These are phyloP conservation scores for Micropoecilia bifurca DNA, from an alignment of 2,797 vertebrate species.

Conservation along the genomic window DNA sequence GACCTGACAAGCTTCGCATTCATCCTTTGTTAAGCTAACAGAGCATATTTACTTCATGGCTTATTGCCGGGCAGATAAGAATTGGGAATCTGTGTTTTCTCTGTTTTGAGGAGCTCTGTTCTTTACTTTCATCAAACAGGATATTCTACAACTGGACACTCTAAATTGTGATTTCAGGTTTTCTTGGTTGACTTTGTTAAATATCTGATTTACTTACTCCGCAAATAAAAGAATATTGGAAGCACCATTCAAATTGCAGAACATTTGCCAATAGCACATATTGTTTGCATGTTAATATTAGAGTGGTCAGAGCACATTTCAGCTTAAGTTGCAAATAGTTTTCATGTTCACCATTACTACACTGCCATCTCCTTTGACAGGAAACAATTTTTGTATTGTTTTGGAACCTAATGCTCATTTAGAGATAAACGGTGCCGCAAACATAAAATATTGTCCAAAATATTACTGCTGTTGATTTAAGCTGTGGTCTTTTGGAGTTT, in stretches of 20 bases:
- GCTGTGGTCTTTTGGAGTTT: neutral
- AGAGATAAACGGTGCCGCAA: neutral
- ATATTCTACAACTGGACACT: neutral
- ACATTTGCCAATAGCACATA: neutral
- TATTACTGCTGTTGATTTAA: neutral
- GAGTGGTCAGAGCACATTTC: neutral
- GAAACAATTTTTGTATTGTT: neutral
- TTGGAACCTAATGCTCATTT: neutral
- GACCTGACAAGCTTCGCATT: conserved; percentile 43
- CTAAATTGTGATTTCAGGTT: neutral
- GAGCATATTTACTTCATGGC: conserved; percentile 34
- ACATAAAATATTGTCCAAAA: neutral
- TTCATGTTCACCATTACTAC: neutral
- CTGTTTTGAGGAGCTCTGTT: neutral
- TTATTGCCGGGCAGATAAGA: conserved; percentile 25
- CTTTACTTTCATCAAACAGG: neutral
- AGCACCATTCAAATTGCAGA: neutral
- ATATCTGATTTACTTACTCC: neutral
- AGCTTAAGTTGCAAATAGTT: neutral
- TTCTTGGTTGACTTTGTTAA: neutral
- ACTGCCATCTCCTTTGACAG: neutral
- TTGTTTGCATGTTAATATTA: neutral
- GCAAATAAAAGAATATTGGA: neutral
- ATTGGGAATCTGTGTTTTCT: neutral
- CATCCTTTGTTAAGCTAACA: conserved; percentile 59